phyloP scores from a whole-genome alignment of 2,888 invertebrate species.

The Patella pellucida region DNA sequence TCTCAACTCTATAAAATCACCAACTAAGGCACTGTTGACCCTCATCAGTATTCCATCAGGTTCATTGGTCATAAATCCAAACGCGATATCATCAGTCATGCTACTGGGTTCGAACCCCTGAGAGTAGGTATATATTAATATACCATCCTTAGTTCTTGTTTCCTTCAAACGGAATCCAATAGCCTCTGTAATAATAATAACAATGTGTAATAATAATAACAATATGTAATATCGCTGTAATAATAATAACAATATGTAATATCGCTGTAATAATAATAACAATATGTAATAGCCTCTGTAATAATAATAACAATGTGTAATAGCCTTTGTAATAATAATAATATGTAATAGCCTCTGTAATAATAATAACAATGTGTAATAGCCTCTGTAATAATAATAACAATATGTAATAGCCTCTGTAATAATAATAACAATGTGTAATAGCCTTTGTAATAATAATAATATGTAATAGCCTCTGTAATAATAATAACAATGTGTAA shows the following conservation, averaged over 20 bases:
- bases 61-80: constrained; percentile 69
- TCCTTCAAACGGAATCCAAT: constrained; percentile 29
- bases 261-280: neutral
- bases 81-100: constrained; percentile 59
- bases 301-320: neutral
- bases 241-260: neutral
- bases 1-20: constrained; percentile 64
- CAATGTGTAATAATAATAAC: neutral
- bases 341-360: neutral
- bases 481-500: no score
- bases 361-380: neutral
- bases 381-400: neutral
- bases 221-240: neutral
- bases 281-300: constrained; percentile 29
- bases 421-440: neutral
- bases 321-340: neutral
- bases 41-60: constrained; percentile 60
- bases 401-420: constrained; percentile 26
- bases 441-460: neutral
- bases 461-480: neutral
- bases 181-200: constrained; percentile 22
- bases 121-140: constrained; percentile 53
- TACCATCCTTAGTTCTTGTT: constrained; percentile 44
- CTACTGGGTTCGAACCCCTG: constrained; percentile 15
- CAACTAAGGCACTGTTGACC: constrained; percentile 48